Percentiles rank a stretch among this genome's conserved stretches.
Conservation (phyloP, 2,113 vertebrate species). For the Hyperopisus bebe region DNA sequence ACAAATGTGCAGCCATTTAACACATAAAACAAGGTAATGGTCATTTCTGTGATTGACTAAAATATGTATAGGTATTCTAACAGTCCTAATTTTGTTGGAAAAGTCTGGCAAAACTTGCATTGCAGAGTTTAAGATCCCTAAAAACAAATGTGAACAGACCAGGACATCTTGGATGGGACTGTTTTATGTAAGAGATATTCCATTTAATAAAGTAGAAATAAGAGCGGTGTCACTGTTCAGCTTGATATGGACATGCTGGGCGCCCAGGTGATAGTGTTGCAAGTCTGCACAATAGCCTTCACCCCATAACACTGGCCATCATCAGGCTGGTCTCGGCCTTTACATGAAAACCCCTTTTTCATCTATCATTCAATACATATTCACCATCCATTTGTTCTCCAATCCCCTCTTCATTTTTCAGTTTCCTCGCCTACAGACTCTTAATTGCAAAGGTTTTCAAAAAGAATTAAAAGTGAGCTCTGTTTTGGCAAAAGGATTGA, state of each 20-base stretch:
- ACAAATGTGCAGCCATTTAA: background rate
- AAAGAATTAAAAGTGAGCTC: slow-evolving; percentile 13
- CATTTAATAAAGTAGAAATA: background rate
- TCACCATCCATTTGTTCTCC: background rate
- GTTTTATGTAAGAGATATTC: background rate
- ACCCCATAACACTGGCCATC: background rate
- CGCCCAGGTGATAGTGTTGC: background rate
- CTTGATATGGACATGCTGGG: background rate
- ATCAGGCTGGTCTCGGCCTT: background rate
- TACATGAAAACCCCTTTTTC: background rate
- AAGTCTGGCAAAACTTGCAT: background rate
- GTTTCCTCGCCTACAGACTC: background rate
- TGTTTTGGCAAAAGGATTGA: slow-evolving; percentile 5
- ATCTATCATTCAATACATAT: background rate
- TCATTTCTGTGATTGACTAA: background rate
- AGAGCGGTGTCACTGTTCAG: background rate
- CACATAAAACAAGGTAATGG: background rate
- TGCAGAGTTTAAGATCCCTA: background rate
- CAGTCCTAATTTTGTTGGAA: background rate
- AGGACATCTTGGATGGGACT: background rate
- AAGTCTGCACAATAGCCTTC: background rate
- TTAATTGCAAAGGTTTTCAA: slow-evolving; percentile 2
- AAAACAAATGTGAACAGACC: background rate
- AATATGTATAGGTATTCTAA: background rate
- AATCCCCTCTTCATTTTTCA: background rate